Evolutionary conservation across 2,888 invertebrate species (phyloP), one percentile per base, ranked within the genome.

Genomic region (Dinocampus coccinellae): DNA sequence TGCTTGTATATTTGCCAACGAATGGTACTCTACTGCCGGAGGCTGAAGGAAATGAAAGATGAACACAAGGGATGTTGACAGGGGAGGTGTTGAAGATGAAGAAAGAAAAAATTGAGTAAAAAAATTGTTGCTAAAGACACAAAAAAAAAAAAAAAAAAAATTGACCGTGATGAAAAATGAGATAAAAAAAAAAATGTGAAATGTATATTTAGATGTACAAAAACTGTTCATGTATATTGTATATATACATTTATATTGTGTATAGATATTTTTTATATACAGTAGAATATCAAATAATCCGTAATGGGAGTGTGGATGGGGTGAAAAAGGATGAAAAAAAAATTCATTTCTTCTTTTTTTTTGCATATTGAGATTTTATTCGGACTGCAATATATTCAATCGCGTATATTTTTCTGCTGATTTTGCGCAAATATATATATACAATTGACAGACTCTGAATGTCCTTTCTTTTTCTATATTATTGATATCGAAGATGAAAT

Each of bases 1-100:
- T 75, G 69, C 73, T 69, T 74, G 77, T 76, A 77, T 75, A 78
- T 76, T 78, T 76, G 76, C 75, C 69, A 77, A 75, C 76, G 72
- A 76, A 65, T 74, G 68, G 71, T 26, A 26, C 24, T 10, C 26
- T 22, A 42, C 61, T 33, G 39, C 42, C 2, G 39, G 61, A 57
- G 65, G 73, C 67, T 61, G 62, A 73, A 69, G 74, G 64, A 74
- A 76, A 73, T 62, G 69, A 72, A 68, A 70, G 68, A 57, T 65
- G 69, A 61, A 70, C 55, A 52, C 24, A 65, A 20, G 39, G 47
- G 61, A 33, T n/a, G n/a, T n/a, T n/a, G 10, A 34, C 36, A 42
- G 33, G 53, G 11, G 65, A 52, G 34, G 62, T 24, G 55, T 11
- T 24, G n/a, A 3, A 61, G 60, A n/a, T 11, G 20, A 10, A 39